A percentile compares a stretch with the other conserved stretches of the same genome.
Evolutionary conservation across 1,140 invertebrate genomes (phyloP).

Genomic region (Trachymyrmex septentrionalis): DNA sequence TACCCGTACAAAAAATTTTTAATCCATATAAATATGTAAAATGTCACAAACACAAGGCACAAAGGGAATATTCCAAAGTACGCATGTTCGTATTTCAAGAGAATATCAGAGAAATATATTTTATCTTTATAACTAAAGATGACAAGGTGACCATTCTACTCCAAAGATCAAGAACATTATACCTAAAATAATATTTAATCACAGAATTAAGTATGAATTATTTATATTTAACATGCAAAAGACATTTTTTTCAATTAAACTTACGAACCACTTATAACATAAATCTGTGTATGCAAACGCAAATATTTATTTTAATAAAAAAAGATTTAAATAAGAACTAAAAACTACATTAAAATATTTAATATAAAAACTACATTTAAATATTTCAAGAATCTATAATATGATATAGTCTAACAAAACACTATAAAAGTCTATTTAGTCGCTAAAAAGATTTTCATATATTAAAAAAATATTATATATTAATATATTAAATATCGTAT

Average conservation of each 20-base stretch:
- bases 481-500: not conserved
- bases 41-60: not conserved
- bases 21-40: slow-evolving; percentile 6
- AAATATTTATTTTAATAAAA: not conserved
- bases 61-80: not conserved
- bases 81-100: slow-evolving; percentile 4
- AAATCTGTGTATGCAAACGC: not conserved
- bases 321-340: not conserved
- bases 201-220: not conserved
- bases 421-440: not conserved
- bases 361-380: not conserved
- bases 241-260: not conserved
- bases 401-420: no score
- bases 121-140: slow-evolving; percentile 4
- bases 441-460: not conserved
- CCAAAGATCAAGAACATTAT: slow-evolving; percentile 2
- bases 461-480: no score
- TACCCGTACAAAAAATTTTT: not conserved
- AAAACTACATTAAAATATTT: not conserved
- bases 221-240: not conserved
- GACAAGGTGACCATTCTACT: not conserved
- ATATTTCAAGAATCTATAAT: not conserved
- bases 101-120: not conserved
- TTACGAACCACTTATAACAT: not conserved
- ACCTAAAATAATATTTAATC: not conserved